Percentiles rank a stretch among this genome's conserved stretches.
These are phyloP conservation scores for Apostichopus californicus DNA, from an alignment of 35 echinoderm and acorn worm genomes.

Conservation along the genomic window DNA sequence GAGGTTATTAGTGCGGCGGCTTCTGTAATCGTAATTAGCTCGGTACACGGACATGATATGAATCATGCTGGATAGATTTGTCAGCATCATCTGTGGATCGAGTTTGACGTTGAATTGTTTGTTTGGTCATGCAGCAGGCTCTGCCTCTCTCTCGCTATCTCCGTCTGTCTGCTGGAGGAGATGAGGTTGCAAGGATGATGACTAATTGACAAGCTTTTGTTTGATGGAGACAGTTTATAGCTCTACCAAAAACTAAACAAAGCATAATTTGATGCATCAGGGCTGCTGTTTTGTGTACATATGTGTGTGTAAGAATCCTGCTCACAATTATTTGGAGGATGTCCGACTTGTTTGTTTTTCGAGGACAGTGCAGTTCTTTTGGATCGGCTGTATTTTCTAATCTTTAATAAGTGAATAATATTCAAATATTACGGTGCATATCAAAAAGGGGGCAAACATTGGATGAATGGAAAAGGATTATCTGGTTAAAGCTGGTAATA, in stretches of 20 bases:
- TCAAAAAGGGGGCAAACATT: too few species aligned
- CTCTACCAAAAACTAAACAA: not conserved
- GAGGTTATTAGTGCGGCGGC: not conserved
- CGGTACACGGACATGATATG: not conserved
- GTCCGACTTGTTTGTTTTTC: not conserved
- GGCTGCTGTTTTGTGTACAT: not conserved
- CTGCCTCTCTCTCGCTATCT: too few species aligned
- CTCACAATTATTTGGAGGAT: not conserved
- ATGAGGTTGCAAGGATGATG: not conserved
- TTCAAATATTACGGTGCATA: too few species aligned
- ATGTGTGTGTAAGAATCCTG: too few species aligned
- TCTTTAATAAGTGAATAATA: not conserved
- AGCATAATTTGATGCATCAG: not conserved
- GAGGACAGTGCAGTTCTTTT: not conserved
- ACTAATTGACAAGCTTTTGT: slow-evolving; percentile 1
- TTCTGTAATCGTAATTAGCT: slow-evolving; percentile 10
- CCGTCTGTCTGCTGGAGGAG: not conserved
- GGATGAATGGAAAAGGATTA: too few species aligned
- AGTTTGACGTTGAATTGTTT: slow-evolving; percentile 17
- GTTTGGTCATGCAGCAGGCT: too few species aligned
- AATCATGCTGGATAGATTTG: not conserved
- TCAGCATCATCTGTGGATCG: not conserved
- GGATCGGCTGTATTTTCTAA: not conserved
- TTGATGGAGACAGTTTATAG: not conserved
- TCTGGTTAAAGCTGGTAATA: too few species aligned